These are phyloP conservation scores for Drosophila picticornis DNA, from an alignment of 2,888 invertebrate species.

Conservation along the genomic window DNA sequence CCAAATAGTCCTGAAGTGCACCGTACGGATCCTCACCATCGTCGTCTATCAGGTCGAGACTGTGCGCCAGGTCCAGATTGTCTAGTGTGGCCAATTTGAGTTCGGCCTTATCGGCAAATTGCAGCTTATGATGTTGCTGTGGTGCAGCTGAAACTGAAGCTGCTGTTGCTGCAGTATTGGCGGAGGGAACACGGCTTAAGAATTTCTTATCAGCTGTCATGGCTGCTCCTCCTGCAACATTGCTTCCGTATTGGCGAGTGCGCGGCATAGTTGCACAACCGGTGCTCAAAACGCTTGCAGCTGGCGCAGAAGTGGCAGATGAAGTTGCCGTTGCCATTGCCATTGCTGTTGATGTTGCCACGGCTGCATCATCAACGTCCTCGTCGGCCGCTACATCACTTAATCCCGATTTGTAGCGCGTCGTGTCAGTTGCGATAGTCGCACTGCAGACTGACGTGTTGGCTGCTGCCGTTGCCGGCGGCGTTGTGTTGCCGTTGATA, in stretches of 20 bases:
- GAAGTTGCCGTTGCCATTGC: conserved; percentile 44
- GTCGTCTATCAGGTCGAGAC: conserved; percentile 77
- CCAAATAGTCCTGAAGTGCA: conserved; percentile 83
- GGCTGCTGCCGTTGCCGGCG: conserved; percentile 54
- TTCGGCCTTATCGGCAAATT: conserved; percentile 76
- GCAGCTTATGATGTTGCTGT: conserved; percentile 70
- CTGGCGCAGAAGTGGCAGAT: conserved; percentile 52
- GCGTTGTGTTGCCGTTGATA: conserved; percentile 70
- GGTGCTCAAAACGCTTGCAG: conserved; percentile 75
- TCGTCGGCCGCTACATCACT: conserved; percentile 68
- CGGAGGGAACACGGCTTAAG: conserved; percentile 65
- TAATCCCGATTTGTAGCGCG: conserved; percentile 80
- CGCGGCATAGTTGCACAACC: conserved; percentile 83
- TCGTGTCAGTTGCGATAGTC: conserved; percentile 74
- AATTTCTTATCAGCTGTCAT: conserved; percentile 82
- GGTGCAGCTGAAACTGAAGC: conserved; percentile 41
- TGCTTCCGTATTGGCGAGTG: conserved; percentile 75
- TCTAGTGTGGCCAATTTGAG: conserved; percentile 79
- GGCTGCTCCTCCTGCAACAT: conserved; percentile 51
- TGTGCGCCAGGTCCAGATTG: conserved; percentile 82
- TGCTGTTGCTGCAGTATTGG: conserved; percentile 51
- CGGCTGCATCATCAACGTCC: conserved; percentile 67
- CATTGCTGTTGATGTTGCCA: conserved; percentile 26
- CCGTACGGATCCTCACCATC: conserved; percentile 84
- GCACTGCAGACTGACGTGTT: conserved; percentile 62